Evolutionary conservation across 1,140 invertebrate species (phyloP).

Genomic region (Drosophila littoralis): DNA sequence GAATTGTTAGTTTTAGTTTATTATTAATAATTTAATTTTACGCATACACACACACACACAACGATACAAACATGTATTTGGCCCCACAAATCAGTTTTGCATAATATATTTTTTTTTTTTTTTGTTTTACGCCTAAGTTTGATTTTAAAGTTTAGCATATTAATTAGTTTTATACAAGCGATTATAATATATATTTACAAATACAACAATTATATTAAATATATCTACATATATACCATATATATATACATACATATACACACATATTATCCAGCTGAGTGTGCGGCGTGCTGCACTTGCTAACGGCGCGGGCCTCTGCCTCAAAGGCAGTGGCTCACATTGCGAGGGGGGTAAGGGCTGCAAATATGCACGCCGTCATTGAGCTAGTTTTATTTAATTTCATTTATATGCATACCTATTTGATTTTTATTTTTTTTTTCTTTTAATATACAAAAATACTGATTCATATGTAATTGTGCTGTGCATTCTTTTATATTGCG

Average conservation of each 20-base stretch:
- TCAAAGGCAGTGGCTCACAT: not conserved
- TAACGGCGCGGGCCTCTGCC: not conserved
- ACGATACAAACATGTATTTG: slow-evolving; percentile 30
- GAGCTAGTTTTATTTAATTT: slow-evolving; percentile 18
- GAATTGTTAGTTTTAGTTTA: slow-evolving; percentile 35
- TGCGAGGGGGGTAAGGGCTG: not conserved
- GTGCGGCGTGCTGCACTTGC: not conserved
- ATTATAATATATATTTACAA: slow-evolving; percentile 39
- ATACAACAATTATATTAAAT: slow-evolving; percentile 33
- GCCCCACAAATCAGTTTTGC: slow-evolving; percentile 35
- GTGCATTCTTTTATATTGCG: slow-evolving; percentile 42
- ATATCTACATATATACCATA: slow-evolving; percentile 14
- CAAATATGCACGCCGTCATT: not conserved
- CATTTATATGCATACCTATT: slow-evolving; percentile 24
- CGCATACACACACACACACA: slow-evolving; percentile 7
- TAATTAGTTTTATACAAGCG: slow-evolving; percentile 33
- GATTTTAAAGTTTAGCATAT: slow-evolving; percentile 36
- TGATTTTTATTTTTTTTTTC: slow-evolving; percentile 26
- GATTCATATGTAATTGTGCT: slow-evolving; percentile 41
- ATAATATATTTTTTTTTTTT: slow-evolving; percentile 31
- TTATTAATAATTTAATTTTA: slow-evolving; percentile 38
- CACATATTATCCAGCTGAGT: slow-evolving; percentile 17
- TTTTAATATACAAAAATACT: slow-evolving; percentile 42
- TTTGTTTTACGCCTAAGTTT: slow-evolving; percentile 21
- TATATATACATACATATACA: not conserved